These are phyloP conservation scores for Etheostoma cragini DNA, from an alignment of 2,113 vertebrate genomes.

Conservation along the genomic window DNA sequence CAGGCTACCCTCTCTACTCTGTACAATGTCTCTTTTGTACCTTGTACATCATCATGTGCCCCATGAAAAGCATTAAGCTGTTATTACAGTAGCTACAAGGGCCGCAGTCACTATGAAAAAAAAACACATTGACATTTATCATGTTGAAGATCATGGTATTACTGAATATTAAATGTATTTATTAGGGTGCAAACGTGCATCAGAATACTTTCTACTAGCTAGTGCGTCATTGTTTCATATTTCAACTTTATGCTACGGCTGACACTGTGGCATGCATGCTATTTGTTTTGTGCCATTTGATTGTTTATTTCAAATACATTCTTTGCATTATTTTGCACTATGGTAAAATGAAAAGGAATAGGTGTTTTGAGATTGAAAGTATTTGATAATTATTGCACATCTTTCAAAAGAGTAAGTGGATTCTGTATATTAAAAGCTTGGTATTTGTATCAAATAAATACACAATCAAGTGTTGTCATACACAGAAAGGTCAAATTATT, in stretches of 20 bases:
- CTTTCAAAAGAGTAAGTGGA: slow-evolving; percentile 45
- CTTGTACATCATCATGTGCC: slow-evolving; percentile 23
- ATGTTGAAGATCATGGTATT: background rate
- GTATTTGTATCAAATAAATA: background rate
- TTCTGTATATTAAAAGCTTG: slow-evolving; percentile 1
- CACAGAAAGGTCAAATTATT: background rate
- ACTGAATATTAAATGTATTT: background rate
- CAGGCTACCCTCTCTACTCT: background rate
- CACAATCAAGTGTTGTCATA: background rate
- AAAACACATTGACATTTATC: background rate
- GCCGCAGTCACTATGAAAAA: background rate
- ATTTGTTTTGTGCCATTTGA: slow-evolving; percentile 48
- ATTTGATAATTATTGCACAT: slow-evolving; percentile 35
- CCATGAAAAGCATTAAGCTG: background rate
- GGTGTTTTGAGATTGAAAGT: background rate
- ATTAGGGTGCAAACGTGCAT: background rate
- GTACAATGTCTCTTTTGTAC: slow-evolving; percentile 45
- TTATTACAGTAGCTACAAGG: background rate
- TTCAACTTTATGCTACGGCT: background rate
- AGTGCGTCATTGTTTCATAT: background rate
- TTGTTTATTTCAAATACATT: slow-evolving; percentile 34
- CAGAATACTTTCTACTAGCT: background rate
- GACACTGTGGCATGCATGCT: background rate
- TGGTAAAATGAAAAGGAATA: slow-evolving; percentile 12
- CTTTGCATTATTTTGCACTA: slow-evolving; percentile 60